A percentile compares a stretch with the other conserved stretches of the same genome.
Conservation (phyloP, 2,888 invertebrate species). For the Cinara cedri region DNA sequence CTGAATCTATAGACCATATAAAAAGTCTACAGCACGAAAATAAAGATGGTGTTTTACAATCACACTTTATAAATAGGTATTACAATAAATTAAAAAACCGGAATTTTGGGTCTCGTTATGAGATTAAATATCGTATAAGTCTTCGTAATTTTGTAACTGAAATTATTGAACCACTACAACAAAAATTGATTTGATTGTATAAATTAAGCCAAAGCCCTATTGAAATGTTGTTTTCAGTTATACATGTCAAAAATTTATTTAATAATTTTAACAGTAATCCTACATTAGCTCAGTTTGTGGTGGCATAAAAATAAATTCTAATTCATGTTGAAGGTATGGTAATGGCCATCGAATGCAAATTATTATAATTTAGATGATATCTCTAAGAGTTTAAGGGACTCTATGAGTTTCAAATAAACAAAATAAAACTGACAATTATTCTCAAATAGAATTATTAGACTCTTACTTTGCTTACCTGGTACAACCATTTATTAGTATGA, state of each 20-base stretch:
- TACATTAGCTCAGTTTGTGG: no score
- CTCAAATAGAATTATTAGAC: conserved; percentile 4
- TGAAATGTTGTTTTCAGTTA: no score
- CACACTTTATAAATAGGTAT: no score
- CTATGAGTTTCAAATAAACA: not conserved
- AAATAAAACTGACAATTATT: not conserved
- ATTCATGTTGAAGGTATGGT: conserved; percentile 17
- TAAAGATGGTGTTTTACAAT: not conserved
- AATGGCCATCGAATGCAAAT: conserved; percentile 27
- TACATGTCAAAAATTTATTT: no score
- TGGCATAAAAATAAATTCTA: no score
- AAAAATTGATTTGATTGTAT: not conserved
- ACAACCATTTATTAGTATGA: conserved; percentile 4
- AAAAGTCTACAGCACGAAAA: not conserved
- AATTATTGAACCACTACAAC: conserved; percentile 3
- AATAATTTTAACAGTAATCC: no score
- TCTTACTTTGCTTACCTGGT: conserved; percentile 27
- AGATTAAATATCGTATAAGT: not conserved
- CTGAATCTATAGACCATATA: conserved; percentile 12
- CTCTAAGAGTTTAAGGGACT: no score
- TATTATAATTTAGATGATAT: conserved; percentile 24
- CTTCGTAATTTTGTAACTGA: not conserved
- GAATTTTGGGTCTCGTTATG: conserved; percentile 1
- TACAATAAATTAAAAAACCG: not conserved
- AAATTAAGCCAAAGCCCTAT: conserved; percentile 7